A percentile compares a stretch with the other conserved stretches of the same genome.
Conservation (phyloP, 37 sponge, comb jelly and placozoan species). For the Geodia barretti region DNA sequence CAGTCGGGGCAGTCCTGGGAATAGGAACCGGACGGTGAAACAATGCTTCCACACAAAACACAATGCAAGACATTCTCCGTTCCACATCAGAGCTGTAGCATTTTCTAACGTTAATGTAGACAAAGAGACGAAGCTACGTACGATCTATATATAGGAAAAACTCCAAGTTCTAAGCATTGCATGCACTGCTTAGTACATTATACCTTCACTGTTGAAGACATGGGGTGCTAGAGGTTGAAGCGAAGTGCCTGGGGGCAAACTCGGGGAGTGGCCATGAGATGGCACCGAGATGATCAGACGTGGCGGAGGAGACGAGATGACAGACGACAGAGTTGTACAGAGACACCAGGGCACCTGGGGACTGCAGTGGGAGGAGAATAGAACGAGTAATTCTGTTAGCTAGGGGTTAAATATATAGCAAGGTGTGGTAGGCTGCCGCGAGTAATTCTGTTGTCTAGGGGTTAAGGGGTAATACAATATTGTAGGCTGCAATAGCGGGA, state of each 20-base stretch:
- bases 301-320: slow-evolving; percentile 11
- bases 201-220: slow-evolving; percentile 8
- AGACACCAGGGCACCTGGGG: slow-evolving; percentile 2
- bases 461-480: no score
- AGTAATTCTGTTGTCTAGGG: no score
- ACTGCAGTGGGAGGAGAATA: background rate
- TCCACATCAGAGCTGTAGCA: no score
- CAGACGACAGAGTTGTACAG: slow-evolving; percentile 48
- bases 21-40: background rate
- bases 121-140: no score
- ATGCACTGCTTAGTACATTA: no score
- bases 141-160: no score
- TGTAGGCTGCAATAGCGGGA: no score
- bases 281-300: background rate
- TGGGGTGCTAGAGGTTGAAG: background rate
- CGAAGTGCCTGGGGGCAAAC: slow-evolving; percentile 14
- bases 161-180: no score
- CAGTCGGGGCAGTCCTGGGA: slow-evolving; percentile 31
- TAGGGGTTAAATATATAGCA: no score
- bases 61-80: no score
- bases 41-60: background rate
- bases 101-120: no score
- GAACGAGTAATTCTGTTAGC: background rate
- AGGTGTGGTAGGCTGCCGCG: no score
- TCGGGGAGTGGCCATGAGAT: slow-evolving; percentile 45